These are phyloP conservation scores for Todiramphus saurophagus DNA, from an alignment of 2,113 vertebrate species.

Conservation along the genomic window DNA sequence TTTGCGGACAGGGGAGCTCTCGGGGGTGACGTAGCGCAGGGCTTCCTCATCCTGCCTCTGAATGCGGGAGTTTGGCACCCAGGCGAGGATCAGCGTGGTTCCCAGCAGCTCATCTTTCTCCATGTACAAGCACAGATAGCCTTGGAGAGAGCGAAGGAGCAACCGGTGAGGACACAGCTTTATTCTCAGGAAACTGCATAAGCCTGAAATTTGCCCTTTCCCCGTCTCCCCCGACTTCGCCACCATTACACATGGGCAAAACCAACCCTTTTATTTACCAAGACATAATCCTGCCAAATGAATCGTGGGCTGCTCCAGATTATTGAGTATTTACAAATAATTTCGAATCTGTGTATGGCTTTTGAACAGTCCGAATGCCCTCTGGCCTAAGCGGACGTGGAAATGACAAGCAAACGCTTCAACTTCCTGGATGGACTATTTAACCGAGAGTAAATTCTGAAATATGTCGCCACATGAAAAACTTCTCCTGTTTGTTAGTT, in stretches of 20 bases:
- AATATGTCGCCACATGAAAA: not conserved
- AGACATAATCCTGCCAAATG: not conserved
- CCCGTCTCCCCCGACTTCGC: rapidly evolving
- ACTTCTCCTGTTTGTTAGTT: not conserved
- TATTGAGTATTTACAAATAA: not conserved
- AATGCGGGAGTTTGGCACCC: constrained; percentile 96
- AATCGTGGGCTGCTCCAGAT: not conserved
- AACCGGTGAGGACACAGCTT: rapidly evolving
- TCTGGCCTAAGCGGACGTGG: not conserved
- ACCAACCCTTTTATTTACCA: not conserved
- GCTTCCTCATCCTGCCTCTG: constrained; percentile 96
- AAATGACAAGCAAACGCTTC: not conserved
- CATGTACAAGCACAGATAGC: constrained; percentile 92
- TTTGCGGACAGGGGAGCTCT: constrained; percentile 91
- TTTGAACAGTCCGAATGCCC: not conserved
- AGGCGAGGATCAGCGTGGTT: constrained; percentile 91
- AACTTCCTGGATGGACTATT: not conserved
- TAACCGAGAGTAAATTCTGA: not conserved
- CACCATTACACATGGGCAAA: not conserved
- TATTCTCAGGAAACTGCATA: rapidly evolving
- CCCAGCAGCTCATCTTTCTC: constrained; percentile 95
- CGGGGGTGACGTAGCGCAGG: constrained; percentile 91
- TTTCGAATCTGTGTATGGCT: not conserved
- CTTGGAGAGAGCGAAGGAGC: constrained; percentile 69
- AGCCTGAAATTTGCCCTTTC: not conserved